phyloP scores from a whole-genome alignment of 2,113 vertebrate species.

The Leucoraja erinaceus region DNA sequence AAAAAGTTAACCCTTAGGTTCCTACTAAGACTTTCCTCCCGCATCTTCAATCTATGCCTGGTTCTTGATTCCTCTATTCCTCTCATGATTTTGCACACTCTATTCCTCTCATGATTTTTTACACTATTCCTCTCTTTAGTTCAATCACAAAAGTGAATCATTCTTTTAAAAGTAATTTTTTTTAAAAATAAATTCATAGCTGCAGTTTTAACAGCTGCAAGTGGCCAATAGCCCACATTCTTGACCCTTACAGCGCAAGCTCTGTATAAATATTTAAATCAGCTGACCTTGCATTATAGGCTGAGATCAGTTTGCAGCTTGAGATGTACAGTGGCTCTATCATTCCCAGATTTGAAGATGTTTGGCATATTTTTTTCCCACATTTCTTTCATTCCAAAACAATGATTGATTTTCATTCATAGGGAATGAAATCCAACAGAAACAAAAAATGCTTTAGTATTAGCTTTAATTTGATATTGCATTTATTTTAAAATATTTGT shows the following conservation, averaged over 20 bases:
- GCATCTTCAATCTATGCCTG: no score
- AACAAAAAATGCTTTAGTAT: no score
- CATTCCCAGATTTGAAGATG: background rate
- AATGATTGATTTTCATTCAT: no score
- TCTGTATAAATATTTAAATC: conserved; percentile 29
- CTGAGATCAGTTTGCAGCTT: conserved; percentile 12
- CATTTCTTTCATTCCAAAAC: background rate
- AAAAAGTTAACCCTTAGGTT: no score
- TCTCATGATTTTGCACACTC: no score
- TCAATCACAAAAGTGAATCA: background rate
- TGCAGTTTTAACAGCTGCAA: conserved; percentile 3
- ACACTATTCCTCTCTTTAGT: no score
- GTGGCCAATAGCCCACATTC: background rate
- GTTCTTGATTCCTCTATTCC: no score
- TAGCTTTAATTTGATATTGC: no score
- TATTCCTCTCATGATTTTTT: no score
- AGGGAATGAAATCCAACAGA: no score
- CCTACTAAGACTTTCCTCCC: no score
- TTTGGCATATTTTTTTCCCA: background rate
- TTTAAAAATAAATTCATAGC: background rate
- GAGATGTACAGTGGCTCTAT: background rate
- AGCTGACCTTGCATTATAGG: background rate
- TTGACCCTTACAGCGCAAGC: conserved; percentile 13
- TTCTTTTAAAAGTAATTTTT: background rate
- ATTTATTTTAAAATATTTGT: no score